Evolutionary conservation across 2,113 vertebrate genomes (phyloP), one percentile per base, ranked within the genome.

Genomic region (Pseudolaguvia tuberculata): DNA sequence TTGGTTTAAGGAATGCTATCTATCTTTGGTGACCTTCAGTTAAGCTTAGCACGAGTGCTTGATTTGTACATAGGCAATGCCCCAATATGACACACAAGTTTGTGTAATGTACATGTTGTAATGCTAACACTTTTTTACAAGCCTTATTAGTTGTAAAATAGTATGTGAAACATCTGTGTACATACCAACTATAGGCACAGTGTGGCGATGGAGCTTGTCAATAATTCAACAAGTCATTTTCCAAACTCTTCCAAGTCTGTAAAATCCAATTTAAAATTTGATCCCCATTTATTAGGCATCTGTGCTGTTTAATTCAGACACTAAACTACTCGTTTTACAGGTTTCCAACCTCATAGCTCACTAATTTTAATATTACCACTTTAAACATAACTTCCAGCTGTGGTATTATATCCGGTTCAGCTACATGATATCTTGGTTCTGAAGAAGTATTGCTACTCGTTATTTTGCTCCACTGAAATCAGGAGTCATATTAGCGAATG

Each of bases 121-220:
- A 86, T 89, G 87, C 87, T 91, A 91, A 92, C 88, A 85, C 88
- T 89, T 90, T 91, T 85, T 85, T 84, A 86, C 84, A 91, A 88
- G 91, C 89, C 91, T 92, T 92, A 89, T 70, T 42, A 77, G 89
- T 84, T 89, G 85, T 87, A 82, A 85, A 83, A 87, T 72, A 79
- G 52, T 72, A 78, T 69, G 79, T 79, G 82, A 88, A 89, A 86
- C 89, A 88, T 83, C 85, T 85, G 82, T 87, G 87, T 89, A 88
- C 86, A 88, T 87, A 86, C 84, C 87, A 84, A 85, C 87, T 86
- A 70, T 79, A 89, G 86, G 84, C 87, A 86, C 85, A 74, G 88
- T 88, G 86, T 83, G 85, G 86, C 88, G 88, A 85, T 86, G 82
- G 83, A 86, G 87, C 82, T 80, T 71, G 70, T 73, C 71, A 66